These are phyloP conservation scores for Rynchops niger DNA, from an alignment of 2,113 vertebrate species.

Conservation along the genomic window DNA sequence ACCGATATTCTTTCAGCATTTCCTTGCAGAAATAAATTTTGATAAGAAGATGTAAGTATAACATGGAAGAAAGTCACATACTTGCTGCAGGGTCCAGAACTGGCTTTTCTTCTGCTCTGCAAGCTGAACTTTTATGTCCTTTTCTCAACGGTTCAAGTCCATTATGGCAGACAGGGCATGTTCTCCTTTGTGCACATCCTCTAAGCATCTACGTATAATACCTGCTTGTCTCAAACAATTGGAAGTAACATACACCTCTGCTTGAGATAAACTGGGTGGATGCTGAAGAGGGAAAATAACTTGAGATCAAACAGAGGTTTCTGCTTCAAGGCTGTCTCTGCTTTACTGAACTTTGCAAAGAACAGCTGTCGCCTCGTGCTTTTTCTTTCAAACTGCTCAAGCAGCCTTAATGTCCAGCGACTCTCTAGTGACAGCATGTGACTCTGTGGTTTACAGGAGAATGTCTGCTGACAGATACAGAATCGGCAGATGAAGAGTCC, in stretches of 20 bases:
- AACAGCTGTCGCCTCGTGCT: background rate
- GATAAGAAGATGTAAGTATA: background rate
- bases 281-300: slow-evolving; percentile 22
- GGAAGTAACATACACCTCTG: slow-evolving; percentile 1
- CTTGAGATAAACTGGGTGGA: slow-evolving; percentile 19
- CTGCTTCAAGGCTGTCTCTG: slow-evolving; percentile 54
- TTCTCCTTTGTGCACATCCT: background rate
- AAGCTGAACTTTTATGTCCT: background rate
- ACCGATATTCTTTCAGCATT: background rate
- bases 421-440: slow-evolving; percentile 38
- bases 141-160: slow-evolving; percentile 1
- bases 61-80: background rate
- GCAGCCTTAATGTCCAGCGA: slow-evolving; percentile 53
- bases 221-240: slow-evolving; percentile 29
- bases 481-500: slow-evolving; percentile 55
- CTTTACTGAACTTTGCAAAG: slow-evolving; percentile 50
- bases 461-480: slow-evolving; percentile 58
- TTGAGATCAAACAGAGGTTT: slow-evolving; percentile 39
- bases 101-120: background rate
- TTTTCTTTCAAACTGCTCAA: slow-evolving; percentile 50
- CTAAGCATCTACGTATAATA: background rate
- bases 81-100: background rate
- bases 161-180: background rate
- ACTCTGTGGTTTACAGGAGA: slow-evolving; percentile 57
- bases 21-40: slow-evolving; percentile 2